Evolutionary conservation across 2,888 invertebrate genomes (phyloP).

Genomic region (Mellilla xanthometata): DNA sequence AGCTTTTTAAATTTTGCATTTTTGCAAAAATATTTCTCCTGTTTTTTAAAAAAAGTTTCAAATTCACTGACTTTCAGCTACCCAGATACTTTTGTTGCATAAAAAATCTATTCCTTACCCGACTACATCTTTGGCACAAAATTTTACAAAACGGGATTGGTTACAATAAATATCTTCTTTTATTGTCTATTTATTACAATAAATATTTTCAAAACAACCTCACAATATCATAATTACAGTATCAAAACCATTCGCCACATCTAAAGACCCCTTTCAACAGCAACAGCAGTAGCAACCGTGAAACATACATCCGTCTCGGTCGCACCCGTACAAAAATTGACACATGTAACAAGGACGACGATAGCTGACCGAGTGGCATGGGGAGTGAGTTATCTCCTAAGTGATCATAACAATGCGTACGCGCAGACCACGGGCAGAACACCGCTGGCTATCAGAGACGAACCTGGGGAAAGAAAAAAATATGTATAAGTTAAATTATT

Average conservation of each 20-base stretch:
- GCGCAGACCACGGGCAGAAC: constrained; percentile 37
- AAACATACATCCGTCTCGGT: constrained; percentile 15
- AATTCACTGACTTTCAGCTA: no score
- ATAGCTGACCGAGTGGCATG: constrained; percentile 13
- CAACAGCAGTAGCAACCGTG: constrained; percentile 5
- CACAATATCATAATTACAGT: no score
- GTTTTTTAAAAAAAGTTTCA: no score
- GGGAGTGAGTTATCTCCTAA: constrained; percentile 17
- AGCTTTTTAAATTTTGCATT: not conserved
- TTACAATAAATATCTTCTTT: no score
- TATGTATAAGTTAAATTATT: not conserved
- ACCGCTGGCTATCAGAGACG: constrained; percentile 27
- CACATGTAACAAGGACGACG: constrained; percentile 27
- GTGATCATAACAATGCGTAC: constrained; percentile 45
- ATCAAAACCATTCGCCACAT: no score
- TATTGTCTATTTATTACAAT: no score
- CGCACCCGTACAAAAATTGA: constrained; percentile 27
- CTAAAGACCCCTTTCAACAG: not conserved
- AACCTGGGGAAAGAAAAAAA: constrained; percentile 32
- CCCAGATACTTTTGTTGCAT: not conserved
- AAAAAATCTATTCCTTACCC: no score
- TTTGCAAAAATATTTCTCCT: not conserved
- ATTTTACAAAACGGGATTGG: no score
- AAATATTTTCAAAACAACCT: no score
- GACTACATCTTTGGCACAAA: no score